phyloP scores from a whole-genome alignment of 1,140 invertebrate genomes.

The Frieseomelitta varia region DNA sequence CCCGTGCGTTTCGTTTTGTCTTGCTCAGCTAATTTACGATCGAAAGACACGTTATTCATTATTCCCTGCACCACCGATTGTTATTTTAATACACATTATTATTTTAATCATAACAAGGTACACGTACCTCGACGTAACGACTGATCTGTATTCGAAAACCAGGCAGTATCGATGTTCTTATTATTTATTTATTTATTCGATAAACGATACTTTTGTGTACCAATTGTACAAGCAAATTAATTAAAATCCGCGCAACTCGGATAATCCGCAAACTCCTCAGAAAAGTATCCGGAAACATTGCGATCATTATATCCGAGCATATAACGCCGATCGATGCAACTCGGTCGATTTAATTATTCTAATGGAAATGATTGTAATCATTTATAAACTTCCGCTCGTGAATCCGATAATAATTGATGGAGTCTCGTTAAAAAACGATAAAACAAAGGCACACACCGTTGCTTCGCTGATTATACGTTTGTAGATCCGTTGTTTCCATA shows the following conservation, averaged over 20 bases:
- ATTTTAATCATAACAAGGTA: background rate
- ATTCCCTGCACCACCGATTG: background rate
- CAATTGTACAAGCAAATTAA: background rate
- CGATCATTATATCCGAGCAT: background rate
- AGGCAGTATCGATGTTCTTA: no score
- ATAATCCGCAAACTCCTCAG: background rate
- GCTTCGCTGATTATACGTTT: background rate
- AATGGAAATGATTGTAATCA: background rate
- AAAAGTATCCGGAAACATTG: background rate
- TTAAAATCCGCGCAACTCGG: background rate
- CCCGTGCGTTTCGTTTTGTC: rapidly evolving
- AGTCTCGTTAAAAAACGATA: background rate
- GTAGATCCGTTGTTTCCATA: background rate
- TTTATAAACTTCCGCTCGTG: background rate
- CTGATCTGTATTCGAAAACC: no score
- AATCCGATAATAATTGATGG: background rate
- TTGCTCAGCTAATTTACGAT: background rate
- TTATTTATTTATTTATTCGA: background rate
- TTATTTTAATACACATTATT: background rate
- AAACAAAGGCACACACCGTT: background rate
- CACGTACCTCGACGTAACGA: background rate
- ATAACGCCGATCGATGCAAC: no score
- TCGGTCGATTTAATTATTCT: slow-evolving; percentile 3
- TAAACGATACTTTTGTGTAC: background rate
- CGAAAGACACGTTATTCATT: background rate